Evolutionary conservation across 1,140 invertebrate genomes (phyloP), one percentile per base, ranked within the genome.

Genomic region (Lamellibrachia luymesi): DNA sequence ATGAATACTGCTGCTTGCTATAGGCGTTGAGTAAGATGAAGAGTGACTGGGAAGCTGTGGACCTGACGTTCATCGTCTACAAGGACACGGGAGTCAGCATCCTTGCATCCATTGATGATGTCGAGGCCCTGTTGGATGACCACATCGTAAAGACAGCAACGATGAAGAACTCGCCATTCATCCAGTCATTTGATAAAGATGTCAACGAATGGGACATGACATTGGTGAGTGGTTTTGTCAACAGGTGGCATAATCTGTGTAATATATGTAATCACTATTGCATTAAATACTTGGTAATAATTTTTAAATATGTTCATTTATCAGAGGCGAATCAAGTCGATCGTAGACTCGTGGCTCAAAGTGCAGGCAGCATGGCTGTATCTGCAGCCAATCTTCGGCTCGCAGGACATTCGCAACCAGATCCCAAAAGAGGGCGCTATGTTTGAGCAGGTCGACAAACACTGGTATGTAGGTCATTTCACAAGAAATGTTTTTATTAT

Each of bases 151-250:
- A 96, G 94, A 96, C 96, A 50, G 95, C 95, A 52, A 96, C 96
- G 10, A 96, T 96, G 96, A 96, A 96, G 92, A 96, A 96, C 7
- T 96, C 96, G 22, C 96, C 96, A 50, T 96, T 96, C 94, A 96
- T 96, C 93, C 95, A 94, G 91, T 96, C 96, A 92, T 96, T 96
- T 95, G 96, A 96, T 96, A 95, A 96, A 56, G 97, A 98, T 96
- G 94, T 96, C 92, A 96, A 95, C 93, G 94, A 96, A 91, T 96
- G 96, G 96, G 95, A 96, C 93, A 91, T 93, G 27, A 93, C 94
- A 51, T 93, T 96, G 94, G 96, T 96, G 93, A 94, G 17, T 94
- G 10, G n/a, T 49, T 38, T 51, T 91, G 49, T 51, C 17, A 25
- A 91, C 50, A 64, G 50, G 64, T 80, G 64, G 64, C 64, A 80